Evolutionary conservation across 2,888 invertebrate species (phyloP).

Genomic region (Eugnorisma glareosa): DNA sequence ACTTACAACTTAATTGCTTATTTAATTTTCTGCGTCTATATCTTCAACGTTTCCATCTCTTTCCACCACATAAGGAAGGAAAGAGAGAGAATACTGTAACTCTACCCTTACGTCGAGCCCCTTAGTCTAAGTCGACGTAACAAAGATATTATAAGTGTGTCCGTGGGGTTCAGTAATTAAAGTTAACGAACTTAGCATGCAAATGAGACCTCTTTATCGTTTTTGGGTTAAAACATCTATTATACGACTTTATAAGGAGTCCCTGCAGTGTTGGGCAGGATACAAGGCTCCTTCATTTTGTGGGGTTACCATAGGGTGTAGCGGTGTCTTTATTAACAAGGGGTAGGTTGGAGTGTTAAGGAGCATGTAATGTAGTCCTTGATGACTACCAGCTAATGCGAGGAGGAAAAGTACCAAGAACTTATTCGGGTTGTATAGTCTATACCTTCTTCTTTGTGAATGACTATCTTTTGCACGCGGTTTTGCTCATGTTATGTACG

Average conservation of each 20-base stretch:
- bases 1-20: slow-evolving; percentile 50
- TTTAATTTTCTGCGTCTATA: slow-evolving; percentile 58
- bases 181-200: slow-evolving; percentile 82
- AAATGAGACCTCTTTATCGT: slow-evolving; percentile 81
- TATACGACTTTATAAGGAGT: slow-evolving; percentile 78
- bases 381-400: background rate
- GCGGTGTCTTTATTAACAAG: slow-evolving; percentile 62
- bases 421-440: background rate
- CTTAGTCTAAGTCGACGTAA: slow-evolving; percentile 65
- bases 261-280: slow-evolving; percentile 68
- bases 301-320: slow-evolving; percentile 66
- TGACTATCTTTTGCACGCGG: background rate
- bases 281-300: slow-evolving; percentile 70
- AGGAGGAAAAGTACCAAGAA: too few relatives aligned
- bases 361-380: slow-evolving; percentile 16
- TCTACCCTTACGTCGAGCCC: slow-evolving; percentile 53
- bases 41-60: slow-evolving; percentile 36
- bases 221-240: slow-evolving; percentile 81
- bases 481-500: too few relatives aligned
- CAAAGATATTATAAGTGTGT: slow-evolving; percentile 76
- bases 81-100: slow-evolving; percentile 37
- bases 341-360: background rate
- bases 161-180: slow-evolving; percentile 79
- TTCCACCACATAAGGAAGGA: slow-evolving; percentile 6
- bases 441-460: background rate